Base-by-base conservation (phyloP, 2,113 vertebrate species). In the Dipodomys spectabilis region DNA sequence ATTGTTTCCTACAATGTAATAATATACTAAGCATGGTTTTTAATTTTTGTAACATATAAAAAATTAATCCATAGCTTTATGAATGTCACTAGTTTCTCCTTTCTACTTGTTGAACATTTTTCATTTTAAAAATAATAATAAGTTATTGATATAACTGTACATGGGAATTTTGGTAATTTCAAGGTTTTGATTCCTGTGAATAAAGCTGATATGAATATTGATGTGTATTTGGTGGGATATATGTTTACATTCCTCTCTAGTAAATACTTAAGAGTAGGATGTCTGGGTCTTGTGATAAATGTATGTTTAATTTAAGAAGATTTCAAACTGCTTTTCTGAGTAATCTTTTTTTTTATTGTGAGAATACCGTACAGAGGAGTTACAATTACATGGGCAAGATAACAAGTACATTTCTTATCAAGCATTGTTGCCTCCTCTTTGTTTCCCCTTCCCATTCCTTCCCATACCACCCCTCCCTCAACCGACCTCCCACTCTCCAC, bases 81-180 rank as follows among this genome's bases (percentile, higher is more conserved):
- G 77, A 64, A 7, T 57, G 23, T 8, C 23, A 15, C 1, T 81
- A 80, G 10, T 67, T 67, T 67, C 1, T 68, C 53, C 1, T 7
- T 65, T 72, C 72, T 84, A 45, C 12, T 86, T 85, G 5, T 10
- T 77, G 18, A 86, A 30, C 64, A 82, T 35, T 68, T 82, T 62
- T 18, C 13, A 39, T 80, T 73, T 91, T 73, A 62, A 68, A 68
- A 81, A 78, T 74, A 53, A 62, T 79, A 2, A 81, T 39, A 67
- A 78, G 16, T 91, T 60, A 72, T 93, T 67, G 19, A 80, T 80
- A 92, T 9, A 83, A 6, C 30, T 91, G 12, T 27, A 85, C 67
- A 68, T 64, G 22, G 30, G 75, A 65, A 80, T 68, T 32, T 78
- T 25, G 11, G 20, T 69, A 49, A 22, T 72, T 77, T 49, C 39